These are phyloP conservation scores for Epinotia bilunana DNA, from an alignment of 2,888 invertebrate species.

Conservation along the genomic window DNA sequence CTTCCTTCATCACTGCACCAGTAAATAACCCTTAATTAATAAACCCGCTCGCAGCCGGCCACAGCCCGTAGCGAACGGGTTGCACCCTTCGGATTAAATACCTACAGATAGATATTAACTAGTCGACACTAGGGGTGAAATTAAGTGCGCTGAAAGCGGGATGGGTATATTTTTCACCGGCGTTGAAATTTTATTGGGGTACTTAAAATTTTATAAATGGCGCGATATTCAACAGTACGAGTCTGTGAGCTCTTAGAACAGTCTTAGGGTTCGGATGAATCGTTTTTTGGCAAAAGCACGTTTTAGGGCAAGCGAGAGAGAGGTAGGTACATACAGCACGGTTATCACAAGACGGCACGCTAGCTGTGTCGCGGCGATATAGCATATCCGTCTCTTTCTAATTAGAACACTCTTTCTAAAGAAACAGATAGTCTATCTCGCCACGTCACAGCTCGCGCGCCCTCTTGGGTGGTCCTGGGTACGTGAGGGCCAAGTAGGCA, in stretches of 20 bases:
- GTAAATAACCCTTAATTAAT: constrained; percentile 39
- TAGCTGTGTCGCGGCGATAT: no score
- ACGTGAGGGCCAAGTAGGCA: no score
- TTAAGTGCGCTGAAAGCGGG: constrained; percentile 33
- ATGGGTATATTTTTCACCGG: constrained; percentile 25
- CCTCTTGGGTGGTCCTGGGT: no score
- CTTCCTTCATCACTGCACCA: constrained; percentile 15
- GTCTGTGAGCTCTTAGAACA: background rate
- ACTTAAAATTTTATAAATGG: background rate
- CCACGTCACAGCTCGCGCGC: no score
- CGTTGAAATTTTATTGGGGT: constrained; percentile 6
- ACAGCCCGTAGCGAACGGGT: constrained; percentile 18
- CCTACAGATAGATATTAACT: constrained; percentile 42
- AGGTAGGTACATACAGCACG: no score
- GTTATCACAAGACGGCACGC: no score
- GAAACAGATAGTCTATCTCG: no score
- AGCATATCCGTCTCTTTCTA: no score
- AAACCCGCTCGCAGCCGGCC: constrained; percentile 28
- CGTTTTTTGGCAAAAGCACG: no score
- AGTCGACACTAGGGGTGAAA: constrained; percentile 30
- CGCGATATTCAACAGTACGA: background rate
- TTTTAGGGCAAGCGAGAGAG: no score
- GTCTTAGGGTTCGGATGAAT: no score
- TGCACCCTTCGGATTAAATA: constrained; percentile 36
- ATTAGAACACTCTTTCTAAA: no score